These are phyloP conservation scores for Microchirus variegatus DNA, from an alignment of 2,797 vertebrate species.

Conservation along the genomic window DNA sequence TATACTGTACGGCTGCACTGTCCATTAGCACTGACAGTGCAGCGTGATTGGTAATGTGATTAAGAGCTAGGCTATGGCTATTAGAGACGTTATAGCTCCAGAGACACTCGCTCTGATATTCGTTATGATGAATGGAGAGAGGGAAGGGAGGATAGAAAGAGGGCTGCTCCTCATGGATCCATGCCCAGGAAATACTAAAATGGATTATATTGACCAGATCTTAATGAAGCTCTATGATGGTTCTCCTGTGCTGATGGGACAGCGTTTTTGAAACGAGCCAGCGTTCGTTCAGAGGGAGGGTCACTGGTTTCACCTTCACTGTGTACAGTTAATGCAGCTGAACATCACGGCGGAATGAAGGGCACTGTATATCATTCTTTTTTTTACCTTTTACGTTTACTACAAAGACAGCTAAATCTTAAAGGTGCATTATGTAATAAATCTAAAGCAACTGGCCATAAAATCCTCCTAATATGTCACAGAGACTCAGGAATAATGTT, in stretches of 20 bases:
- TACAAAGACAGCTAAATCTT: too few species aligned
- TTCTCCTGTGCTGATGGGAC: conserved; percentile 36
- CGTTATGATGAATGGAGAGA: conserved; percentile 54
- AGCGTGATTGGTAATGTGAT: conserved; percentile 71
- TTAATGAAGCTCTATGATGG: conserved; percentile 42
- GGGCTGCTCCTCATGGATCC: conserved; percentile 18
- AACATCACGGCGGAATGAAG: conserved; percentile 16
- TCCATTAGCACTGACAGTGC: conserved; percentile 57
- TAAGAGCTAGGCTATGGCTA: conserved; percentile 48
- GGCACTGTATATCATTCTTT: not conserved
- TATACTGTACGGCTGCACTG: conserved; percentile 10
- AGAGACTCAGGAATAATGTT: too few species aligned
- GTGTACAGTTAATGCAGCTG: conserved; percentile 26
- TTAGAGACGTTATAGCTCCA: conserved; percentile 48
- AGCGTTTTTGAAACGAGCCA: conserved; percentile 25
- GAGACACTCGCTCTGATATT: conserved; percentile 54
- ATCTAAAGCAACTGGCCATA: too few species aligned
- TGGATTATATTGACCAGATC: conserved; percentile 55
- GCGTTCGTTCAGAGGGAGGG: not conserved
- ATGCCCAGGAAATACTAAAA: conserved; percentile 37
- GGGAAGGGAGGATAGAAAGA: conserved; percentile 10
- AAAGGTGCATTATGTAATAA: too few species aligned
- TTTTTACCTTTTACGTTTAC: not conserved
- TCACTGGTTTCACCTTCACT: conserved; percentile 45
- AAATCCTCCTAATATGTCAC: too few species aligned